A percentile compares a stretch with the other conserved stretches of the same genome.
Evolutionary conservation across 2,888 invertebrate species (phyloP).

Genomic region (Arge pagana): DNA sequence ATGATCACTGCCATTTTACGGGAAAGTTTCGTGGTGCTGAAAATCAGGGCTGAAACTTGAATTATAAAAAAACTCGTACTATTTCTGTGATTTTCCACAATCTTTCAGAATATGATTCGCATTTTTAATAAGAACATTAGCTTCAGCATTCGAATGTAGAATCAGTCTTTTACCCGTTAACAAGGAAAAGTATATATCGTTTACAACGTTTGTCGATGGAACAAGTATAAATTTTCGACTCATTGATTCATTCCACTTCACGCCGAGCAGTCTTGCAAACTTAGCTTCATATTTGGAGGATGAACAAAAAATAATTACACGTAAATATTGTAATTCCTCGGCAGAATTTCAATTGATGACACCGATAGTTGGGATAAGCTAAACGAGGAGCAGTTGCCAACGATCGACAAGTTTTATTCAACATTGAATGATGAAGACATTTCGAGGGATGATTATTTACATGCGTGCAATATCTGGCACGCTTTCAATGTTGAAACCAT

Average conservation of each 20-base stretch:
- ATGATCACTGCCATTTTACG: too few relatives aligned
- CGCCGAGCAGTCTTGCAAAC: slow-evolving; percentile 16
- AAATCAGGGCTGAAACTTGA: too few relatives aligned
- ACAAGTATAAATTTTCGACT: slow-evolving; percentile 14
- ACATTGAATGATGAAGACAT: background rate
- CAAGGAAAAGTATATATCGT: slow-evolving; percentile 3
- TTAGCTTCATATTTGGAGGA: slow-evolving; percentile 8
- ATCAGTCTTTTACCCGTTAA: background rate
- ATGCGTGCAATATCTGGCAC: slow-evolving; percentile 16
- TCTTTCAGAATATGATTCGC: slow-evolving; percentile 9
- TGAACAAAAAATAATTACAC: background rate
- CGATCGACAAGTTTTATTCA: too few relatives aligned
- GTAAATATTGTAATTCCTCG: background rate
- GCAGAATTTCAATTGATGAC: slow-evolving; percentile 2
- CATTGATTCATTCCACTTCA: slow-evolving; percentile 23
- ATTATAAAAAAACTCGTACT: too few relatives aligned
- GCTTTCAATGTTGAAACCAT: slow-evolving; percentile 5
- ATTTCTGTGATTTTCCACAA: slow-evolving; percentile 6
- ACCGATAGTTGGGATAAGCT: slow-evolving; percentile 18
- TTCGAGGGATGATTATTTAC: slow-evolving; percentile 5
- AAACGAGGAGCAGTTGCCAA: slow-evolving; percentile 6
- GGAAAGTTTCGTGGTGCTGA: too few relatives aligned
- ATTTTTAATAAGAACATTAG: slow-evolving; percentile 2
- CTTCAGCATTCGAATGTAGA: too few relatives aligned
- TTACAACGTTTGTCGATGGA: slow-evolving; percentile 13